Evolutionary conservation across 2,113 vertebrate genomes (phyloP), one percentile per base, ranked within the genome.

Genomic region (Crotalus viridis): DNA sequence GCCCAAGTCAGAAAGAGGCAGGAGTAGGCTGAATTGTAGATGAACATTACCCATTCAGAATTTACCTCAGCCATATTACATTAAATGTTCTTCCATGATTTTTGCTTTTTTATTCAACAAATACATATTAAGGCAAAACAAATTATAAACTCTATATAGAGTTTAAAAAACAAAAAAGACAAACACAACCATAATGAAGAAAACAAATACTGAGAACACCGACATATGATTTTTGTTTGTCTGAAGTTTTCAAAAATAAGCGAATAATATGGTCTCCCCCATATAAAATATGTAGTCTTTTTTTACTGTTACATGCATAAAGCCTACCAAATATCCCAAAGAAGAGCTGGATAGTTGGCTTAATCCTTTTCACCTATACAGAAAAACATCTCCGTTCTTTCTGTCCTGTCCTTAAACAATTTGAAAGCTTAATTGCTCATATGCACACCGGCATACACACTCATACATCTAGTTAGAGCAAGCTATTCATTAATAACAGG

Each of bases 361-460:
- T 55, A 88, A 33, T 17, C 51, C 28, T 88, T 33, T 17, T 19
- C 15, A 56, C 8, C 33, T 74, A 81, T 17, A 26, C n/a, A 55
- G 56, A 89, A 10, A 89, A 43, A 56, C 10, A 5, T 24, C n/a
- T 22, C 33, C 4, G 24, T 57, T 26, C 12, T 3, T 28, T 87
- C 51, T 88, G 22, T 24, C 8, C n/a, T 57, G 2, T 56, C 22
- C 33, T 39, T 69, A 69, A 28, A n/a, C n/a, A 33, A 74, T 74
- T 17, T 39, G n/a, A 74, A 33, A 33, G 5, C n/a, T 81, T 8
- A 39, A 81, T 39, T 15, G 17, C n/a, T 39, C 69, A 81, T 2
- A 39, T 15, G 19, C 1, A 5, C 2, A 0, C n/a, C 8, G 0
- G 33, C 69, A 39, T 5, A 69, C 1, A 69, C 5, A 2, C 12